These are phyloP conservation scores for Acrossocheilus fasciatus DNA, from an alignment of 2,797 vertebrate species.

Conservation along the genomic window DNA sequence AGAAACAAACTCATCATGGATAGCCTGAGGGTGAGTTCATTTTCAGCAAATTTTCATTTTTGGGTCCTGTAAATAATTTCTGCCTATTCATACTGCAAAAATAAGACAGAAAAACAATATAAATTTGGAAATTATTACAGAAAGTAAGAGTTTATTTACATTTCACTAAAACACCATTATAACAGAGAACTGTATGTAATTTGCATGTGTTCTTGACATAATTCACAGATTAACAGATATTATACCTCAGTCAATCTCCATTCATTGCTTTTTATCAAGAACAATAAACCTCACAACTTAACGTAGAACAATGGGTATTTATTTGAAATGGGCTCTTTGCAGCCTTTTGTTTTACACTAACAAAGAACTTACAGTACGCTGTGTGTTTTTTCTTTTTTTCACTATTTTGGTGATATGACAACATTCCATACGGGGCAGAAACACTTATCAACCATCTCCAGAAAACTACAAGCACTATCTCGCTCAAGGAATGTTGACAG, in stretches of 20 bases:
- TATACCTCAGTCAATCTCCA: not conserved
- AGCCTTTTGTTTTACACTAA: not conserved
- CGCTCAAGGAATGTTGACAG: constrained; percentile 4
- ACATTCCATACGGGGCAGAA: not conserved
- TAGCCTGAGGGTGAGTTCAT: not conserved
- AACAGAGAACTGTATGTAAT: not conserved
- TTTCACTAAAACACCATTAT: not conserved
- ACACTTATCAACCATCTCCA: constrained; percentile 14
- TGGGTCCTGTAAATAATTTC: not conserved
- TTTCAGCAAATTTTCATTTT: not conserved
- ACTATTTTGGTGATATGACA: not conserved
- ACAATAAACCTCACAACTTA: not conserved
- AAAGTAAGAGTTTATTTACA: not conserved
- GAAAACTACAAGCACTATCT: not conserved
- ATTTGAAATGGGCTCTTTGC: not conserved
- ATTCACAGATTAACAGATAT: not conserved
- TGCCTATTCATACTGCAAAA: not conserved
- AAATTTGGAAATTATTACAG: not conserved
- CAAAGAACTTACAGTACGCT: constrained; percentile 2
- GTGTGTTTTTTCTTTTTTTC: not conserved
- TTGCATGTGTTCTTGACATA: not conserved
- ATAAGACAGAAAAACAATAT: not conserved
- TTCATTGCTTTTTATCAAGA: not conserved
- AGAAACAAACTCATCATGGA: not conserved
- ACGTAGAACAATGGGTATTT: not conserved